Base-by-base conservation (phyloP, 2,113 vertebrate species). In the Oriolus oriolus region DNA sequence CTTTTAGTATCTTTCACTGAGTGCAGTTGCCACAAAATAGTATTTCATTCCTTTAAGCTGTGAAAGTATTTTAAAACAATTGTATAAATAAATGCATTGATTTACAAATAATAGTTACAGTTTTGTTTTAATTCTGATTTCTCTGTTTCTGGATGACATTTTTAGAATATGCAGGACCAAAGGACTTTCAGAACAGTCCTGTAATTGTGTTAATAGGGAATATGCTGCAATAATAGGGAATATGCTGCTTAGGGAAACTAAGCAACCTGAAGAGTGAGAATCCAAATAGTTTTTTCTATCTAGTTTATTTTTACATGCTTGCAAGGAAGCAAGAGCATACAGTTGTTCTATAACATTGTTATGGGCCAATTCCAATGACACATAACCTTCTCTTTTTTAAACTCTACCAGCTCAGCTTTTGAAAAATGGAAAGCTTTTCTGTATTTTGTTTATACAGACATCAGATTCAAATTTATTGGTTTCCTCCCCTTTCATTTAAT, bases 401-500 rank as follows among this genome's bases (percentile, higher is more conserved):
- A 37, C 68, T 23, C 7, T 78, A 47, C 52, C 56, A 88, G 17
- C 2, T 1, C 45, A 63, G 41, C 39, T 86, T 91, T 84, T 88
- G 42, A 47, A 81, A 79, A 92, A 66, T 8, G 0, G 56, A 83
- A 84, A 50, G 11, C n/a, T 84, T 75, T 86, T 86, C 49, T n/a
- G 18, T 64, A 2, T 77, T 88, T 77, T 96, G 45, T 96, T 97
- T 86, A 66, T 88, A 53, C 0, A 0, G 56, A 70, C 59, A 41
- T 22, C 78, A 42, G 44, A 83, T 80, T 95, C 13, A 73, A 90
- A 39, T 90, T 95, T 76, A 65, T 92, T 41, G 3, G 39, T 73
- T 95, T 96, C 76, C 95, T 94, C 94, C 85, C 76, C 56, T 86
- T 86, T 81, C n/a, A 50, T 81, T 92, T 96, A 84, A 88, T 66